Evolutionary conservation across 2,888 invertebrate genomes (phyloP).

Genomic region (Himalopsyche tibetana): DNA sequence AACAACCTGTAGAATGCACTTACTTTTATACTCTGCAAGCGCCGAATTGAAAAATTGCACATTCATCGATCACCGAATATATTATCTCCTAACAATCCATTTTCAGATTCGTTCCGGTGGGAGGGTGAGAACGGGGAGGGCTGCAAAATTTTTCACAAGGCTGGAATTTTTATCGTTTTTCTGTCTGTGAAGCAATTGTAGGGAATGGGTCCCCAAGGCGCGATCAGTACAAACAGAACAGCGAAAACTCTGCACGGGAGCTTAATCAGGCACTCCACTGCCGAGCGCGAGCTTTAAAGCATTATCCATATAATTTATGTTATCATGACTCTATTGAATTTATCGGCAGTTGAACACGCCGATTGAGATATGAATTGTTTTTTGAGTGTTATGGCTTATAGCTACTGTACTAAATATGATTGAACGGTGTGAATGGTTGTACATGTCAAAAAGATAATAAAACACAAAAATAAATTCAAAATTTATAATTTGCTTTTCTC

Average conservation of each 20-base stretch:
- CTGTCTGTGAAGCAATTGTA: constrained; percentile 58
- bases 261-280: constrained; percentile 39
- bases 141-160: constrained; percentile 22
- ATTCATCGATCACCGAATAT: constrained; percentile 9
- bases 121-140: background rate
- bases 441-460: background rate
- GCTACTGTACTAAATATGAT: background rate
- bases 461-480: background rate
- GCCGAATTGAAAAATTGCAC: background rate
- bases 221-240: constrained; percentile 46
- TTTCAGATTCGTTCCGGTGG: background rate
- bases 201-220: constrained; percentile 56
- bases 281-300: constrained; percentile 23
- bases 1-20: constrained; percentile 8
- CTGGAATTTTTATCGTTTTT: constrained; percentile 56
- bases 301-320: constrained; percentile 39
- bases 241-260: background rate
- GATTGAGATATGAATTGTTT: constrained; percentile 40
- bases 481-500: background rate
- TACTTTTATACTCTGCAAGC: background rate
- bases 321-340: constrained; percentile 44
- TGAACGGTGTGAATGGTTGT: background rate
- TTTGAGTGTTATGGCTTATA: constrained; percentile 36
- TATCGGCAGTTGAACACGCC: constrained; percentile 9
- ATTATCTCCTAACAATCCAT: constrained; percentile 15